Conservation (phyloP, 2,113 vertebrate species). For the Lasiurus borealis region DNA sequence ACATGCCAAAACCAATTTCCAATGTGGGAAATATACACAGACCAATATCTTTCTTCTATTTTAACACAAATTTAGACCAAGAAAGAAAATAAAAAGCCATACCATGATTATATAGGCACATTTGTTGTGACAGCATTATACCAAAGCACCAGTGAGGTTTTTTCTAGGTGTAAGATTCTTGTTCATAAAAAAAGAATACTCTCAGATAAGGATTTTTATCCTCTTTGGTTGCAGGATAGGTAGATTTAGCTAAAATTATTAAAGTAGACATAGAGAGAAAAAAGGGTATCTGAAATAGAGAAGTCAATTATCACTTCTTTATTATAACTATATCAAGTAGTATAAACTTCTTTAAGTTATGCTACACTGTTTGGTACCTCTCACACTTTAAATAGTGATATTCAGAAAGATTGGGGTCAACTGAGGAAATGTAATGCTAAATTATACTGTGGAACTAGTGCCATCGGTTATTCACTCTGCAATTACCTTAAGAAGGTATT, state of each 20-base stretch:
- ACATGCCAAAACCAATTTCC: slow-evolving; percentile 9
- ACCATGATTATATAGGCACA: not conserved
- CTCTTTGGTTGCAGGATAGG: slow-evolving; percentile 9
- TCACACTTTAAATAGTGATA: not conserved
- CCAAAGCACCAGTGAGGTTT: not conserved
- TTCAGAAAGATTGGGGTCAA: slow-evolving; percentile 41
- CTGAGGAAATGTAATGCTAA: slow-evolving; percentile 24
- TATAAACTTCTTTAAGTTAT: not conserved
- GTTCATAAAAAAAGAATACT: not conserved
- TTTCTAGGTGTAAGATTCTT: not conserved
- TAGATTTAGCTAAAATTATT: slow-evolving; percentile 44
- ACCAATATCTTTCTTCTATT: slow-evolving; percentile 6
- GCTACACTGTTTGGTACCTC: not conserved
- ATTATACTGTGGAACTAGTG: slow-evolving; percentile 36
- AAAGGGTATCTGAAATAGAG: slow-evolving; percentile 2
- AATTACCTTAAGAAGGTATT: slow-evolving; percentile 1
- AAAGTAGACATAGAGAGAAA: not conserved
- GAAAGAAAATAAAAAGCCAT: slow-evolving; percentile 3
- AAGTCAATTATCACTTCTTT: not conserved
- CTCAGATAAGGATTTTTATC: not conserved
- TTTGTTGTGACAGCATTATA: not conserved
- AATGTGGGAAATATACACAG: slow-evolving; percentile 10
- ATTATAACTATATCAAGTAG: not conserved
- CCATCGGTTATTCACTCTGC: not conserved
- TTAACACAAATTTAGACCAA: slow-evolving; percentile 62